phyloP scores from a whole-genome alignment of 37 sponge, comb jelly and placozoan genomes.

The Amphimedon queenslandica region DNA sequence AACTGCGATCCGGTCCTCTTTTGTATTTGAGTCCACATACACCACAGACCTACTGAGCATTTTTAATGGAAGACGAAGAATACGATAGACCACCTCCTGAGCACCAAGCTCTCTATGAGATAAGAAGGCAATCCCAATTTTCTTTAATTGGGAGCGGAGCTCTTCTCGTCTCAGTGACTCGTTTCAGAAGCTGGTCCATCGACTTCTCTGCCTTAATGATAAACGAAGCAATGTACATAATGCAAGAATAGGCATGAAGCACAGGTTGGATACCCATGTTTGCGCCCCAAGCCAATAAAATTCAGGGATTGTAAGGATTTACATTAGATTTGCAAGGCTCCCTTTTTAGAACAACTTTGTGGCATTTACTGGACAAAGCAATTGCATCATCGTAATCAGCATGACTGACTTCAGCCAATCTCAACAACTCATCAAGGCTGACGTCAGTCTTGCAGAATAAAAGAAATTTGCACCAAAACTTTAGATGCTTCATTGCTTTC shows the following conservation, averaged over 20 bases:
- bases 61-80: neutral
- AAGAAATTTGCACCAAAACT: neutral
- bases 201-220: slow-evolving; percentile 9
- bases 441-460: neutral
- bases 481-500: neutral
- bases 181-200: slow-evolving; percentile 2
- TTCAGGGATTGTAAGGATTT: neutral
- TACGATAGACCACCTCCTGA: slow-evolving; percentile 1
- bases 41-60: neutral
- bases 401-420: neutral
- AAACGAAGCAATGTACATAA: too few species aligned
- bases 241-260: too few species aligned
- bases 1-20: neutral
- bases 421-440: neutral
- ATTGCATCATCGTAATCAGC: neutral
- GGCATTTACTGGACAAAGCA: too few species aligned
- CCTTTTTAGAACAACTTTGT: neutral
- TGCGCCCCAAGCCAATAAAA: slow-evolving; percentile 4
- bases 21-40: neutral
- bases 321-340: neutral
- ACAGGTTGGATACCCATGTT: slow-evolving; percentile 21
- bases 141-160: neutral
- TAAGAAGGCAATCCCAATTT: neutral
- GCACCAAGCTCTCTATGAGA: neutral
- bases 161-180: neutral